Conservation (phyloP, 2,888 invertebrate genomes). For the Apomyelois bistriatella region DNA sequence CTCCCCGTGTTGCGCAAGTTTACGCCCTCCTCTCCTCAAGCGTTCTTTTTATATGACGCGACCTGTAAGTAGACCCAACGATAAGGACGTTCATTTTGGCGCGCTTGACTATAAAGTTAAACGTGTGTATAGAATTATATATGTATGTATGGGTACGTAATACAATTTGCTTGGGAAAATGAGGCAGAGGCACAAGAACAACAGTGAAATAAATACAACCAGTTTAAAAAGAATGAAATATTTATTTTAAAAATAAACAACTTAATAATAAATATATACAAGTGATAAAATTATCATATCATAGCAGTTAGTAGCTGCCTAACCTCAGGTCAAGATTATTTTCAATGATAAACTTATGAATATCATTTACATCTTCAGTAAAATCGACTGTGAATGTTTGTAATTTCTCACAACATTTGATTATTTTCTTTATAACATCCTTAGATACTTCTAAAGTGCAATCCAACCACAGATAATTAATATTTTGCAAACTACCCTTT, state of each 20-base stretch:
- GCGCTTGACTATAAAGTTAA: too few species aligned
- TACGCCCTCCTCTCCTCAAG: too few species aligned
- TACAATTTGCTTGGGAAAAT: too few species aligned
- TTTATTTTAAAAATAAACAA: constrained; percentile 30
- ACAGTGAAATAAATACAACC: constrained; percentile 17
- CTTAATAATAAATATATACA: too few species aligned
- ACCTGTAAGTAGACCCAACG: too few species aligned
- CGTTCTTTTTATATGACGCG: too few species aligned
- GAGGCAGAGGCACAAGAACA: too few species aligned
- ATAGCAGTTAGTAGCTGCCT: constrained; percentile 56
- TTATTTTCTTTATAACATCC: constrained; percentile 54
- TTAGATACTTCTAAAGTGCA: constrained; percentile 68
- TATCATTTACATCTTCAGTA: constrained; percentile 49
- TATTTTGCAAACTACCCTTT: constrained; percentile 55
- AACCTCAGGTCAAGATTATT: constrained; percentile 69
- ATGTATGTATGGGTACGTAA: too few species aligned
- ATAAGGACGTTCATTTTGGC: too few species aligned
- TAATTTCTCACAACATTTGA: constrained; percentile 56
- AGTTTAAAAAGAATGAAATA: constrained; percentile 26
- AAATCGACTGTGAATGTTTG: constrained; percentile 63
- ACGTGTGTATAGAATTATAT: too few species aligned
- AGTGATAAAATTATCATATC: too few species aligned
- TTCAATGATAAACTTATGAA: constrained; percentile 56
- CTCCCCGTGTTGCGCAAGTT: too few species aligned
- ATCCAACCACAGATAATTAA: constrained; percentile 65